Evolutionary conservation across 2,113 vertebrate species (phyloP), one percentile per base, ranked within the genome.

Genomic region (Pionites leucogaster): DNA sequence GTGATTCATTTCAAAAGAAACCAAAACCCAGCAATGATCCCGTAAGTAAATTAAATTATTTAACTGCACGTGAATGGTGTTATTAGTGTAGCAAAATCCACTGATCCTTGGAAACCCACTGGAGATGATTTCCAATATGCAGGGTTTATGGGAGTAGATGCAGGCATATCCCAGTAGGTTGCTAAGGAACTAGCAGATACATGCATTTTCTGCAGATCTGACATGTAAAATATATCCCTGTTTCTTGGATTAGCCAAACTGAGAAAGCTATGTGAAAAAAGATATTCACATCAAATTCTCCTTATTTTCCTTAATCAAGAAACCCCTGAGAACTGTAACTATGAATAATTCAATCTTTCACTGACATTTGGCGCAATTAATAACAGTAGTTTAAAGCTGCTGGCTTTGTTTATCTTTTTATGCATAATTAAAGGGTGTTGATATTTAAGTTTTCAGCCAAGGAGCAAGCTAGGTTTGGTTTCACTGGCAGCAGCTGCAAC

Each of bases 301-400:
- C 70, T 90, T 95, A 76, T 92, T 93, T 95, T 86, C 92, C 74
- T 92, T 96, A 95, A 82, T 88, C 84, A 93, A 92, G 70, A 82
- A 93, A 22, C 52, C 81, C 60, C 67, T 52, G 93, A 93, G 96
- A 96, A 96, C n/a, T 31, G 47, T 85, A 93, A 74, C 88, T 84
- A 96, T 96, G 96, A 97, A 97, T 97, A 97, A 98, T 96, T 97
- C 79, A 96, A 94, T 53, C 84, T 97, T 96, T 92, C 80, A 72
- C 83, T 93, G 96, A 86, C 81, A 82, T 37, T 92, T 96, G 42
- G 62, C 75, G 63, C 57, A 92, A 96, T 95, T 94, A 97, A 95
- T 96, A 97, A 92, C 62, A 62, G 79, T 37, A 49, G 71, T 77
- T 94, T 95, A 80, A 96, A 93, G 70, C 93, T 96, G 77, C 75